Evolutionary conservation across 1,140 invertebrate species (phyloP), one percentile per base, ranked within the genome.

Genomic region (Oryctes rhinoceros): DNA sequence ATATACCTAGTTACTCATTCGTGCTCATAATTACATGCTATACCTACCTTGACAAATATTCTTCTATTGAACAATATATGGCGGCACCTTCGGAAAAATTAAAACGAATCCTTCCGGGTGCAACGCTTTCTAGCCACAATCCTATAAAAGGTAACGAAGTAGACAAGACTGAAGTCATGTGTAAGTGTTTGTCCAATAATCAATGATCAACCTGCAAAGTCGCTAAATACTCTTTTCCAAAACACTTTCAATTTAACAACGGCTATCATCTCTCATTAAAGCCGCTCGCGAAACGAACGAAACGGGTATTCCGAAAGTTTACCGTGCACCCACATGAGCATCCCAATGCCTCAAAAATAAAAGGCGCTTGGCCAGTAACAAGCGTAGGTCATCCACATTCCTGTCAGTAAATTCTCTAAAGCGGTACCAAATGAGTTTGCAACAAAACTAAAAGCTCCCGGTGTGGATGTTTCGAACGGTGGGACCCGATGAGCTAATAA

Each of bases 401-500:
- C 77, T 15, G 18, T 53, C 6, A 59, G 5, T 11, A 78, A 15
- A 35, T 78, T 78, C 59, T 49, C 77, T 48, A 49, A 20, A 10
- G 37, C 47, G 15, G 47, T n/a, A 6, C 77, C 77, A 7, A 78
- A 59, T 3, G 77, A 7, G 35, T 78, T 78, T 30, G 77, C 18
- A 15, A 4, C n/a, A 35, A 53, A 78, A 20, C 3, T 20, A 2
- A 80, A 71, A 4, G 15, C 53, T 65, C 75, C 80, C 35, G 71
- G 18, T 35, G 24, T 47, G 0, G 47, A 10, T 30, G 74, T 47
- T 35, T 80, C 71, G 11, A 10, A 4, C 15, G 48, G 48, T 20
- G 79, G 71, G n/a, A 80, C 30, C 79, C 79, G 76, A n/a, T 24
- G 24, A 20, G 79, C 71, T 44, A 76, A 4, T 18, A 80, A 76